phyloP scores from a whole-genome alignment of 2,888 invertebrate genomes.

The Nudaria mundana region DNA sequence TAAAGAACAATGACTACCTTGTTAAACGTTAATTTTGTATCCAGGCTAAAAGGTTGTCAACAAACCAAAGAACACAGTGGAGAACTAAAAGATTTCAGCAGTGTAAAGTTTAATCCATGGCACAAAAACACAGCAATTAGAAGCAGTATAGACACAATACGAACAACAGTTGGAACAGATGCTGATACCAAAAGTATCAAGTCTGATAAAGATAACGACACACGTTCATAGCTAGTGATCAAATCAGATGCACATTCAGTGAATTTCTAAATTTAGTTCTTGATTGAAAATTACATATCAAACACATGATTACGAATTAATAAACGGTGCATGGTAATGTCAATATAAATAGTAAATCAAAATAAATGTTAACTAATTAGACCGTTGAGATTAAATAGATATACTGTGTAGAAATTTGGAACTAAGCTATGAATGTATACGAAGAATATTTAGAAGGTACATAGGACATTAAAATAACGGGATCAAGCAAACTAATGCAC shows the following conservation, averaged over 20 bases:
- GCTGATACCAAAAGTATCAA: conserved; percentile 25
- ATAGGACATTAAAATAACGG: too few species aligned
- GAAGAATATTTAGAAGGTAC: conserved; percentile 2
- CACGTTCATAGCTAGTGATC: conserved; percentile 2
- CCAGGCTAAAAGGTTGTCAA: conserved; percentile 53
- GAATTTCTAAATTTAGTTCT: background rate
- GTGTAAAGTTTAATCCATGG: conserved; percentile 30
- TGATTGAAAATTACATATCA: background rate
- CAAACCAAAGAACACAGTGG: conserved; percentile 30
- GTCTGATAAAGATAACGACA: background rate
- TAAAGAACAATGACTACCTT: conserved; percentile 6
- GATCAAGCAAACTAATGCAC: too few species aligned
- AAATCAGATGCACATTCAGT: background rate
- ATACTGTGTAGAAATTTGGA: background rate
- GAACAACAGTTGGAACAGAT: conserved; percentile 37
- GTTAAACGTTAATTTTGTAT: conserved; percentile 32
- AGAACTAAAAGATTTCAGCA: conserved; percentile 31
- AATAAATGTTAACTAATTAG: background rate
- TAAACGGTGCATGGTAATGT: too few species aligned
- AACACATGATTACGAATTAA: background rate
- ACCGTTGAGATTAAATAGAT: background rate
- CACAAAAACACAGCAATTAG: conserved; percentile 35
- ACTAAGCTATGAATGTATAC: conserved; percentile 2
- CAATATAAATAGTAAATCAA: too few species aligned
- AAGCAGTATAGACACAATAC: conserved; percentile 51